Percentiles rank a stretch among this genome's conserved stretches.
These are phyloP conservation scores for Urocynchramus pylzowi DNA, from an alignment of 2,113 vertebrate genomes.

Conservation along the genomic window DNA sequence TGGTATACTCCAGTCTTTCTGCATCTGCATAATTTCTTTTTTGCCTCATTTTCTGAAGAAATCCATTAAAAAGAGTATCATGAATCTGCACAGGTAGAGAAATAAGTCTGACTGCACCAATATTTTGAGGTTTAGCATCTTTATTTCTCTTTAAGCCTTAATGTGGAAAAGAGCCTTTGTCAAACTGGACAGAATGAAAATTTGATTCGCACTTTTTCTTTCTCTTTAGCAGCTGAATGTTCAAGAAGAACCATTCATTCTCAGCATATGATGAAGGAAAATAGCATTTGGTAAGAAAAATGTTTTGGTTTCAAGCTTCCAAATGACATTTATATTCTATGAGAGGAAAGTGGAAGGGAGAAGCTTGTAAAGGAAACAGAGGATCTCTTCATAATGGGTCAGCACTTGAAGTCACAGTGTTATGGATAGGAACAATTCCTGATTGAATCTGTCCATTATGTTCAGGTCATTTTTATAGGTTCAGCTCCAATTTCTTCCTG, in stretches of 20 bases:
- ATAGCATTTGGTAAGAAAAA: conserved; percentile 59
- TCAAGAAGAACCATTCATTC: conserved; percentile 33
- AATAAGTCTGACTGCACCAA: background rate
- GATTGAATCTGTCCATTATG: background rate
- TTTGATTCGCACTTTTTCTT: background rate
- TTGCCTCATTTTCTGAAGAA: conserved; percentile 23
- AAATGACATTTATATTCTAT: background rate
- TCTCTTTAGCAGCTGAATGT: conserved; percentile 37
- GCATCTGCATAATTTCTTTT: conserved; percentile 24
- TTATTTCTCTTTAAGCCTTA: background rate
- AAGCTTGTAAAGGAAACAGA: background rate
- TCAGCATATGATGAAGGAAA: conserved; percentile 28
- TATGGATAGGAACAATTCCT: background rate
- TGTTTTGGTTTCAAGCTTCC: conserved; percentile 19
- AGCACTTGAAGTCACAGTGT: background rate
- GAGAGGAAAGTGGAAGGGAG: background rate
- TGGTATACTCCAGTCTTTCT: background rate
- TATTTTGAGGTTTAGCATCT: background rate
- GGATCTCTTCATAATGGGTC: background rate
- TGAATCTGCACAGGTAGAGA: background rate
- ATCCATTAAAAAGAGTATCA: background rate
- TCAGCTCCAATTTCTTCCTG: background rate
- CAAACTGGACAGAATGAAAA: background rate
- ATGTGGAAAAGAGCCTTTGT: background rate
- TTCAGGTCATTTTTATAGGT: background rate